A percentile compares a stretch with the other conserved stretches of the same genome.
Conservation (phyloP, 1,140 invertebrate species). For the Temnothorax nylanderi region DNA sequence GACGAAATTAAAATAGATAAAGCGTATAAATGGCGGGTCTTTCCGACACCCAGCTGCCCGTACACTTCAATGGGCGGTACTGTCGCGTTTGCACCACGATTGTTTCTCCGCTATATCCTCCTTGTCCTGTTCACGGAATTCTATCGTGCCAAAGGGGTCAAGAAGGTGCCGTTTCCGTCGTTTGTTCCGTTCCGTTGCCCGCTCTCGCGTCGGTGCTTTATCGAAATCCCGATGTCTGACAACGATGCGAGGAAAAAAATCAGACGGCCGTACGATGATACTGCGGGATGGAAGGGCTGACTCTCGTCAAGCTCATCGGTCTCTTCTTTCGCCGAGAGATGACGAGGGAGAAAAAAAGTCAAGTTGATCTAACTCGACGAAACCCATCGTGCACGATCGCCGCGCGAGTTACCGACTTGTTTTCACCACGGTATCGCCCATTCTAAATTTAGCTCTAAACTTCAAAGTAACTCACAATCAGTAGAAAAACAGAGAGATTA, state of each 20-base stretch:
- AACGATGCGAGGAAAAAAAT: constrained; percentile 25
- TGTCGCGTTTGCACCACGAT: constrained; percentile 32
- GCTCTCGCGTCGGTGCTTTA: constrained; percentile 33
- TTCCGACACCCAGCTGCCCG: constrained; percentile 26
- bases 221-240: constrained; percentile 57
- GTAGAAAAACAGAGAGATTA: background rate
- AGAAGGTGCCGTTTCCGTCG: constrained; percentile 32
- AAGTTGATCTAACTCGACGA: constrained; percentile 29
- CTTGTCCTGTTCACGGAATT: constrained; percentile 31
- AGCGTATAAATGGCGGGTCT: constrained; percentile 28
- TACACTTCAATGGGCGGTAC: constrained; percentile 52
- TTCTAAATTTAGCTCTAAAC: background rate
- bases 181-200: constrained; percentile 1
- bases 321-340: constrained; percentile 24
- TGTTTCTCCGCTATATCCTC: constrained; percentile 40
- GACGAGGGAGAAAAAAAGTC: constrained; percentile 35
- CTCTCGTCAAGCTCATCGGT: constrained; percentile 64
- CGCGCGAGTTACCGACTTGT: constrained; percentile 7
- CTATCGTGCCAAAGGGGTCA: constrained; percentile 28
- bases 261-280: constrained; percentile 49
- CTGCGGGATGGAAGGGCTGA: constrained; percentile 55
- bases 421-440: background rate
- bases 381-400: constrained; percentile 30
- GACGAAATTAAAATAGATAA: constrained; percentile 63
- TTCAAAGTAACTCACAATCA: background rate